Conservation (phyloP, 2,797 vertebrate genomes). For the Falco peregrinus region DNA sequence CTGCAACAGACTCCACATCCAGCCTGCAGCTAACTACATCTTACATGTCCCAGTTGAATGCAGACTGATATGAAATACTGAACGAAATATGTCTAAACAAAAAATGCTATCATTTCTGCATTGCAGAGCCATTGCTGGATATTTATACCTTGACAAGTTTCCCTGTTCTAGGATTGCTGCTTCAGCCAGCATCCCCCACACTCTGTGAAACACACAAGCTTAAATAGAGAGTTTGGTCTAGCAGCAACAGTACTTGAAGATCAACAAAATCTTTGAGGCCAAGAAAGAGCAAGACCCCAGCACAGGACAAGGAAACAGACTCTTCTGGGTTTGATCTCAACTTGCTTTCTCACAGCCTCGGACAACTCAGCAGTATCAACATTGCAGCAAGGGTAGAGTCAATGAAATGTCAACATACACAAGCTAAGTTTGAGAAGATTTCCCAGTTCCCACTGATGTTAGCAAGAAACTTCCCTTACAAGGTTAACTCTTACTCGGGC, state of each 20-base stretch:
- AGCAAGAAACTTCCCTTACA: not conserved
- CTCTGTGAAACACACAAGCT: not conserved
- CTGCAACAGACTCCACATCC: fast-evolving
- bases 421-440: not conserved
- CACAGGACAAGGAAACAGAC: not conserved
- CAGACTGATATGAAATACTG: not conserved
- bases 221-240: not conserved
- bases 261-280: not conserved
- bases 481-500: not conserved
- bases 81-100: not conserved
- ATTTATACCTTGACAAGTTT: not conserved
- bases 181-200: not conserved
- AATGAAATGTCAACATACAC: not conserved
- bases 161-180: not conserved
- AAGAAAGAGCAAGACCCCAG: not conserved
- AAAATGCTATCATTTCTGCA: fast-evolving
- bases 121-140: not conserved
- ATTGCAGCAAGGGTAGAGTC: not conserved
- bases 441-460: not conserved
- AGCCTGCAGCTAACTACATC: not conserved
- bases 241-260: not conserved
- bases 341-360: not conserved
- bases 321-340: not conserved
- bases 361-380: not conserved
- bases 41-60: not conserved